Evolutionary conservation across 2,113 vertebrate species (phyloP).

Genomic region (Nothocercus nigrocapillus): DNA sequence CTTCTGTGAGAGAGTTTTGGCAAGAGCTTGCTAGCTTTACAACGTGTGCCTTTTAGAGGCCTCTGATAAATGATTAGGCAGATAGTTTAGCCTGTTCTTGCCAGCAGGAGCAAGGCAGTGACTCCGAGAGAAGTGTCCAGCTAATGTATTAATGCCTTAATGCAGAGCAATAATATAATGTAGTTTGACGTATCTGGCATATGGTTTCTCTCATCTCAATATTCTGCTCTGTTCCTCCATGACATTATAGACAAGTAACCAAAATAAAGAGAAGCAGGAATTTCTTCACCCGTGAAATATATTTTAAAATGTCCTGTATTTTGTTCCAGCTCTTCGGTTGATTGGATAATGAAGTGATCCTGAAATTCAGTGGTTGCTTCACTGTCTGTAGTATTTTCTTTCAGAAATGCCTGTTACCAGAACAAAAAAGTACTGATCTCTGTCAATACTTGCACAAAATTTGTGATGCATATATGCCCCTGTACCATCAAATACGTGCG

Average conservation of each 20-base stretch:
- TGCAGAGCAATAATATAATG: constrained; percentile 60
- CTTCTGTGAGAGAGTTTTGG: constrained; percentile 60
- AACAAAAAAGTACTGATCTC: neutral
- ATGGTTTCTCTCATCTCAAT: constrained; percentile 71
- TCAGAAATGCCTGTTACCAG: constrained; percentile 5
- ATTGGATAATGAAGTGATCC: constrained; percentile 52
- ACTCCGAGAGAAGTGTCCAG: constrained; percentile 58
- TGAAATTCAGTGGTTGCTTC: constrained; percentile 46
- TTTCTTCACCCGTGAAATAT: constrained; percentile 56
- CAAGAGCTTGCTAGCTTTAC: constrained; percentile 21
- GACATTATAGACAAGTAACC: constrained; percentile 60
- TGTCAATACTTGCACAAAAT: neutral
- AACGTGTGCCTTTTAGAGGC: constrained; percentile 34
- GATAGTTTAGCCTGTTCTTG: constrained; percentile 65
- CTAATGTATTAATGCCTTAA: constrained; percentile 68
- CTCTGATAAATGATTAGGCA: constrained; percentile 67
- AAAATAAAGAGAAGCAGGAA: constrained; percentile 68
- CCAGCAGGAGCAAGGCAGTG: constrained; percentile 44
- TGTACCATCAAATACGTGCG: neutral
- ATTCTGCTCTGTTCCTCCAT: constrained; percentile 53
- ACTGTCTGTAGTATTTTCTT: constrained; percentile 41
- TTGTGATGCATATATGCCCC: neutral
- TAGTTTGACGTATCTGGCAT: constrained; percentile 67
- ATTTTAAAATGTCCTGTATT: constrained; percentile 42
- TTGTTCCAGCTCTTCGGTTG: constrained; percentile 52